Evolutionary conservation across 2,797 vertebrate genomes (phyloP), one percentile per base, ranked within the genome.

Genomic region (Danio tinwini): DNA sequence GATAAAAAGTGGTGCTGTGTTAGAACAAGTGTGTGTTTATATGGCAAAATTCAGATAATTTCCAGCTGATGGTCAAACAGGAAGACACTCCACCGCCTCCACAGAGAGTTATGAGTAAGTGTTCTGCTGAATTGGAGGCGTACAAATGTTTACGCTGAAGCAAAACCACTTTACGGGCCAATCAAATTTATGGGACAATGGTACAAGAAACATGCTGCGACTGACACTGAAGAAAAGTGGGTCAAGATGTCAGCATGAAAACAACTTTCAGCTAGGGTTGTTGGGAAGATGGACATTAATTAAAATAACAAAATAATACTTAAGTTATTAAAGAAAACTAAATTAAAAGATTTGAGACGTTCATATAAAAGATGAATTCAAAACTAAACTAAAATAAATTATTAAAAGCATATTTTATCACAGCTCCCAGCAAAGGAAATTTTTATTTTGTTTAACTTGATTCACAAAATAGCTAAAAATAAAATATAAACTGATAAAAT

Each of bases 71-170:
- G 88, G 90, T 91, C 92, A 91, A 89, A 86, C 88, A 91, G 88
- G 88, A 92, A 90, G 87, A 88, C 83, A 84, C 88, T 87, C 90
- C 86, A 82, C 90, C 89, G 69, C 90, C 87, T 84, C 90, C 89
- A 65, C 90, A 89, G 77, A 83, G 90, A 90, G 83, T 84, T 84
- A 83, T 94, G 93, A 93, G 90, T 92, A 93, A 93, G 80, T 84
- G 86, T 87, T 93, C 92, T 91, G 91, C 90, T 90, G 91, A 94
- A 92, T 87, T 90, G 87, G 92, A 90, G 92, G 91, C 87, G 89
- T 91, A 84, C 45, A 5, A 44, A 83, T 92, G 88, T 90, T 92
- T 90, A 89, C 62, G 68, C 83, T 87, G 85, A 74, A 91, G 87
- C 89, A 90, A 88, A 88, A 73, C 87, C 89, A 81, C 83, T 89